phyloP scores from a whole-genome alignment of 2,888 invertebrate genomes.

The Panopea generosa region DNA sequence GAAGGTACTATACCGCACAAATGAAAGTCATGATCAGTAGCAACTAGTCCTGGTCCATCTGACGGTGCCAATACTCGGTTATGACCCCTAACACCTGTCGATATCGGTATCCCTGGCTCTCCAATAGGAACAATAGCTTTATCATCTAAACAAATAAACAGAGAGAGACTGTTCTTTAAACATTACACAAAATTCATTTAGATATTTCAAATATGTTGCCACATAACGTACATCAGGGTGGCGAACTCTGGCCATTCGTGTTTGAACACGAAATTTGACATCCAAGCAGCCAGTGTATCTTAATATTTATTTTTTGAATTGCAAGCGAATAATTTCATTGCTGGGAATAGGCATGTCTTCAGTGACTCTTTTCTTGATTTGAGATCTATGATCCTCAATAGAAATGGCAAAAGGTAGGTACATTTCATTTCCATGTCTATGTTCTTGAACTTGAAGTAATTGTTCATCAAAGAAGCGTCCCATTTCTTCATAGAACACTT shows the following conservation, averaged over 20 bases:
- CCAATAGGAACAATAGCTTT: slow-evolving; percentile 25
- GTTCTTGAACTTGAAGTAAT: too few species aligned
- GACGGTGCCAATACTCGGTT: background rate
- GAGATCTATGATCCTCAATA: too few species aligned
- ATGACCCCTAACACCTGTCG: slow-evolving; percentile 22
- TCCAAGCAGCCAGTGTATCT: slow-evolving; percentile 33
- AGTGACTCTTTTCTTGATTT: too few species aligned
- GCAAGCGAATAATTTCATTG: too few species aligned
- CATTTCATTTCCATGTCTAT: too few species aligned
- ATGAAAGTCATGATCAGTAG: slow-evolving; percentile 37
- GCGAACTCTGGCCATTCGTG: slow-evolving; percentile 9
- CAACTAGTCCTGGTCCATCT: background rate
- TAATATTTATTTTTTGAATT: too few species aligned
- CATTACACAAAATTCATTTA: slow-evolving; percentile 46
- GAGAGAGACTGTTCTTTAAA: slow-evolving; percentile 7
- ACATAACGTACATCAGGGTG: slow-evolving; percentile 26
- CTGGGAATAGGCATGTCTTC: too few species aligned
- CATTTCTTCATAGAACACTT: too few species aligned
- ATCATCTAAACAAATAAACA: slow-evolving; percentile 27
- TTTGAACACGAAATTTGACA: slow-evolving; percentile 32
- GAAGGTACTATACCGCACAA: slow-evolving; percentile 29
- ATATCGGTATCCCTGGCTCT: too few species aligned
- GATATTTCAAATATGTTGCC: slow-evolving; percentile 12
- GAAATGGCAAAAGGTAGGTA: too few species aligned
- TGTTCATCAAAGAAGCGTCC: too few species aligned